phyloP scores from a whole-genome alignment of 1,140 invertebrate genomes.

The Drosophila pseudoobscura region DNA sequence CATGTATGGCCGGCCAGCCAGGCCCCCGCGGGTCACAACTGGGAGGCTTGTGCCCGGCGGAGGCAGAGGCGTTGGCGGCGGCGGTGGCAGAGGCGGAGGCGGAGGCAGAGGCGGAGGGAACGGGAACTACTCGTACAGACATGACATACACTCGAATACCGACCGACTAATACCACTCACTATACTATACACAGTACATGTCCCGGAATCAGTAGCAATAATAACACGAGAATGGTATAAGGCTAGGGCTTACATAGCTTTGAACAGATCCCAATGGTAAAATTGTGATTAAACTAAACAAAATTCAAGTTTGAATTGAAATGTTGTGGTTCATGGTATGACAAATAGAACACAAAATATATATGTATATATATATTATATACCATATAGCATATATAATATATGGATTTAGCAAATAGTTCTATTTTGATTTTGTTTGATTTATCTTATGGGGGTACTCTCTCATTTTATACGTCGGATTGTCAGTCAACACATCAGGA shows the following conservation, averaged over 20 bases:
- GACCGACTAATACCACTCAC: slow-evolving; percentile 59
- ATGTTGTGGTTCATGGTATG: slow-evolving; percentile 73
- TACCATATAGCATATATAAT: slow-evolving; percentile 38
- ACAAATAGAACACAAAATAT: slow-evolving; percentile 69
- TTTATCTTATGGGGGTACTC: slow-evolving; percentile 17
- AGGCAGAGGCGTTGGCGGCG: background rate
- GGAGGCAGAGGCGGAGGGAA: no score
- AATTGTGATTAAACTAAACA: slow-evolving; percentile 64
- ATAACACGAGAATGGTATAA: slow-evolving; percentile 38
- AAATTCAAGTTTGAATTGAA: slow-evolving; percentile 60
- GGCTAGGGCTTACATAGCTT: slow-evolving; percentile 64
- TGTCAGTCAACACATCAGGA: slow-evolving; percentile 60
- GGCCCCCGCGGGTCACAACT: background rate
- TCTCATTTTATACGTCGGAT: slow-evolving; percentile 53
- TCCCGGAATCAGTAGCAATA: slow-evolving; percentile 60
- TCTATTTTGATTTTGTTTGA: slow-evolving; percentile 21
- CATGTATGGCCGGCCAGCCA: no score
- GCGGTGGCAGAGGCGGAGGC: no score
- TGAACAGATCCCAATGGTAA: slow-evolving; percentile 77
- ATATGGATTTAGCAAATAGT: slow-evolving; percentile 45
- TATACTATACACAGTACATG: slow-evolving; percentile 58
- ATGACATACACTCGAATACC: slow-evolving; percentile 34
- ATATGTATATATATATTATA: slow-evolving; percentile 25
- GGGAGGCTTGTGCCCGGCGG: slow-evolving; percentile 13
- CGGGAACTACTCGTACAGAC: no score